Evolutionary conservation across 1,140 invertebrate genomes (phyloP).

Genomic region (Drosophila chauvacae): DNA sequence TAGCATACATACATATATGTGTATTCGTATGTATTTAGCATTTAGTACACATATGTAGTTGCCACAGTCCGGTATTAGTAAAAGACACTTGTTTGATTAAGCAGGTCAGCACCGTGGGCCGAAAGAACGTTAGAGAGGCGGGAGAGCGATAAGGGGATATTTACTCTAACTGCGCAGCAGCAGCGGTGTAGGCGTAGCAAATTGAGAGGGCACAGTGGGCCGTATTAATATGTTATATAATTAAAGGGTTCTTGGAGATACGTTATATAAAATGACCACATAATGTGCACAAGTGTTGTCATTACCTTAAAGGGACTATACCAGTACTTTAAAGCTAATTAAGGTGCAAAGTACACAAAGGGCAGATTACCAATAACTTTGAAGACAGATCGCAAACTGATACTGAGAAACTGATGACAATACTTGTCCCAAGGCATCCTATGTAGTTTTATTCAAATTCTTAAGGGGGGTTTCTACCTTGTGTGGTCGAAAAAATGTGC

Average conservation of each 20-base stretch:
- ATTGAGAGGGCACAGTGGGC: conserved; percentile 51
- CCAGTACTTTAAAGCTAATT: too few relatives aligned
- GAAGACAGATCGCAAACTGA: too few relatives aligned
- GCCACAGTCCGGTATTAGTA: conserved; percentile 37
- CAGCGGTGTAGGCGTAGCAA: conserved; percentile 48
- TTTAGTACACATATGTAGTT: conserved; percentile 32
- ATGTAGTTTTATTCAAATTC: too few relatives aligned
- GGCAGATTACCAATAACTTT: too few relatives aligned
- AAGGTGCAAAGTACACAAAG: too few relatives aligned
- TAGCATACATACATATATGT: not conserved
- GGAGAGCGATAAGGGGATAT: conserved; percentile 11
- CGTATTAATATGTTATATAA: not conserved
- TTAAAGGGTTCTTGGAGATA: not conserved
- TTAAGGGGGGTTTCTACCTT: too few relatives aligned
- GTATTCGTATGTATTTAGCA: conserved; percentile 16
- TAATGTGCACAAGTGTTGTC: too few relatives aligned
- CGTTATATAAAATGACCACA: not conserved
- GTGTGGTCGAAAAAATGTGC: too few relatives aligned
- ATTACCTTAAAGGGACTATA: too few relatives aligned
- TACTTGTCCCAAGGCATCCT: too few relatives aligned
- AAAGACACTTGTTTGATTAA: conserved; percentile 77
- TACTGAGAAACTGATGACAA: not conserved
- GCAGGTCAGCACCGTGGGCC: conserved; percentile 48
- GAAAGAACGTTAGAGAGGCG: conserved; percentile 9
- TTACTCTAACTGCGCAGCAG: conserved; percentile 74